These are phyloP conservation scores for Idris sp. DNA, from an alignment of 1,140 invertebrate genomes.

Conservation along the genomic window DNA sequence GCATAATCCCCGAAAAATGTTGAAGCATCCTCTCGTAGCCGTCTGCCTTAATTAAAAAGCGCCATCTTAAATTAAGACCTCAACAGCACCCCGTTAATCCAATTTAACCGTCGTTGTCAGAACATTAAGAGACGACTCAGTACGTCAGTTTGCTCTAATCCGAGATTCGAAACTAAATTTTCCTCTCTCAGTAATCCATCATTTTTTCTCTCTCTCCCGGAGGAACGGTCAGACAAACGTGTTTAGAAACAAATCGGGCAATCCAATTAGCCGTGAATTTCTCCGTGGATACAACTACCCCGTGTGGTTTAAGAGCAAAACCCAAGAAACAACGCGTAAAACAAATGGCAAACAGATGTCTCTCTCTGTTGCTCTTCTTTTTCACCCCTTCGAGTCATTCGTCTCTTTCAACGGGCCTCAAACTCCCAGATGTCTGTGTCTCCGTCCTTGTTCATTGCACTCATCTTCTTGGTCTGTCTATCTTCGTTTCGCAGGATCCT, in stretches of 20 bases:
- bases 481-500: slow-evolving; percentile 24
- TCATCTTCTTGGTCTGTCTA: slow-evolving; percentile 31
- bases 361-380: slow-evolving; percentile 56
- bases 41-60: slow-evolving; percentile 45
- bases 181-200: slow-evolving; percentile 13
- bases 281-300: slow-evolving; percentile 12
- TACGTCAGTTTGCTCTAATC: slow-evolving; percentile 17
- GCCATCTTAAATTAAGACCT: slow-evolving; percentile 38
- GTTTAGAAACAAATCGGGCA: slow-evolving; percentile 33
- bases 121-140: slow-evolving; percentile 22
- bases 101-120: slow-evolving; percentile 38
- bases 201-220: slow-evolving; percentile 39
- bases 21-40: slow-evolving; percentile 10
- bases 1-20: slow-evolving; percentile 6
- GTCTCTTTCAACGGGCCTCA: slow-evolving; percentile 9
- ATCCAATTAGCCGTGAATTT: slow-evolving; percentile 27
- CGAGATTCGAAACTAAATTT: slow-evolving; percentile 20
- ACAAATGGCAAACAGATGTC: slow-evolving; percentile 65
- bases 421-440: slow-evolving; percentile 14
- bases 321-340: slow-evolving; percentile 59
- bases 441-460: slow-evolving; percentile 16
- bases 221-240: too few relatives aligned
- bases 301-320: slow-evolving; percentile 45
- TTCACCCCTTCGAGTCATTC: slow-evolving; percentile 30
- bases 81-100: slow-evolving; percentile 43